Evolutionary conservation across 2,888 invertebrate genomes (phyloP).

Genomic region (Oxycera nigricornis): DNA sequence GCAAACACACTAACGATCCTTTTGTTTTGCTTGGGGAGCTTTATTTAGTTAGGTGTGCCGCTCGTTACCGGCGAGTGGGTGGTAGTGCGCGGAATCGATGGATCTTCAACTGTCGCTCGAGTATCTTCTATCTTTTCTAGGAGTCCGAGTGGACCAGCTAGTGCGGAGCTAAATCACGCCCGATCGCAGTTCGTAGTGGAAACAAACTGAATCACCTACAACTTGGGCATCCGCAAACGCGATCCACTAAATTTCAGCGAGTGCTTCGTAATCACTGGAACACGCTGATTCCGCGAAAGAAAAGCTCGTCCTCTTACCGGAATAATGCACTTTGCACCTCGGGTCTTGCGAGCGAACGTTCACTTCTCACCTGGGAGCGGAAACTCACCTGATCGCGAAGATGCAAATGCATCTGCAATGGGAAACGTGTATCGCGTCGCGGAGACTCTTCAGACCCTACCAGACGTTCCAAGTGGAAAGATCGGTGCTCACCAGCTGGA

Average conservation of each 20-base stretch:
- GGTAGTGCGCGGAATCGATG: background rate
- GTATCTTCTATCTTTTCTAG: background rate
- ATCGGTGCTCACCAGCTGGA: background rate
- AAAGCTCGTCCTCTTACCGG: slow-evolving; percentile 16
- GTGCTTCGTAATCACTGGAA: background rate
- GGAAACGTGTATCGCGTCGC: background rate
- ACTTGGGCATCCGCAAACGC: background rate
- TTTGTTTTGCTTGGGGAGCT: slow-evolving; percentile 23
- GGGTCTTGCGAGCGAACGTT: background rate
- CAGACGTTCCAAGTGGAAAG: too few relatives aligned
- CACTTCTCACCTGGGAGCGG: slow-evolving; percentile 14
- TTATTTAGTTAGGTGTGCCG: background rate
- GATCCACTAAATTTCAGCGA: background rate
- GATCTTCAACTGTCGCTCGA: background rate
- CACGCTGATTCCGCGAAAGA: background rate
- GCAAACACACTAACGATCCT: slow-evolving; percentile 15
- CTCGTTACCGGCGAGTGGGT: background rate
- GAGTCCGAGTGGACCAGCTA: background rate
- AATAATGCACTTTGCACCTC: background rate
- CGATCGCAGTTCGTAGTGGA: slow-evolving; percentile 7
- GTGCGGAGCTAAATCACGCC: background rate
- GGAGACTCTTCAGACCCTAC: background rate
- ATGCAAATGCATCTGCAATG: slow-evolving; percentile 7
- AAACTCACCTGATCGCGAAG: slow-evolving; percentile 20
- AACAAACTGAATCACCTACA: slow-evolving; percentile 9